Evolutionary conservation across 1,140 invertebrate species (phyloP).

Genomic region (Chionoecetes opilio): DNA sequence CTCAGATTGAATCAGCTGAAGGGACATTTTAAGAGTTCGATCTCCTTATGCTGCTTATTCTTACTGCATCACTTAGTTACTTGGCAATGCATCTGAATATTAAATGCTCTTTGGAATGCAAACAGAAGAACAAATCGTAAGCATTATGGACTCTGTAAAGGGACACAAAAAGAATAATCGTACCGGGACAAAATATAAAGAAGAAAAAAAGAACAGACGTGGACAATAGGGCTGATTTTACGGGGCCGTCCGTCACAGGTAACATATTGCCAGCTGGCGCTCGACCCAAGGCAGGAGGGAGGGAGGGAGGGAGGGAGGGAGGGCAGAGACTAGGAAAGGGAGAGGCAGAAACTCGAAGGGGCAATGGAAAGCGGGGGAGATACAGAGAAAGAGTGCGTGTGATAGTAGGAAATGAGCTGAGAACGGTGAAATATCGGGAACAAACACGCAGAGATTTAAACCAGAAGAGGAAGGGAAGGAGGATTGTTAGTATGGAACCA

Average conservation of each 20-base stretch:
- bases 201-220: constrained; percentile 36
- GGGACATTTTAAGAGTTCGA: not conserved
- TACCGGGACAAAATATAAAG: constrained; percentile 35
- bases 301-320: not conserved
- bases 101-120: not conserved
- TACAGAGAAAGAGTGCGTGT: not conserved
- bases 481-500: too few relatives aligned
- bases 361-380: not conserved
- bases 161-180: constrained; percentile 51
- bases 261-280: constrained; percentile 43
- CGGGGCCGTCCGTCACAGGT: constrained; percentile 50
- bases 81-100: not conserved
- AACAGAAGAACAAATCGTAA: constrained; percentile 36
- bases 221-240: constrained; percentile 59
- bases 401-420: not conserved
- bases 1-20: not conserved
- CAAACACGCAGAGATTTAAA: not conserved
- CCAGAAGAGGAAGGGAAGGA: not conserved
- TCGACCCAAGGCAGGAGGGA: constrained; percentile 18
- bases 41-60: not conserved
- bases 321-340: not conserved
- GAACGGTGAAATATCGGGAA: not conserved
- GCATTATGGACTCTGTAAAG: not conserved
- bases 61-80: not conserved
- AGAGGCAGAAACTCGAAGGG: not conserved